Percentiles rank a stretch among this genome's conserved stretches.
These are phyloP conservation scores for Stegodyphus dumicola DNA, from an alignment of 1,140 invertebrate genomes.

Conservation along the genomic window DNA sequence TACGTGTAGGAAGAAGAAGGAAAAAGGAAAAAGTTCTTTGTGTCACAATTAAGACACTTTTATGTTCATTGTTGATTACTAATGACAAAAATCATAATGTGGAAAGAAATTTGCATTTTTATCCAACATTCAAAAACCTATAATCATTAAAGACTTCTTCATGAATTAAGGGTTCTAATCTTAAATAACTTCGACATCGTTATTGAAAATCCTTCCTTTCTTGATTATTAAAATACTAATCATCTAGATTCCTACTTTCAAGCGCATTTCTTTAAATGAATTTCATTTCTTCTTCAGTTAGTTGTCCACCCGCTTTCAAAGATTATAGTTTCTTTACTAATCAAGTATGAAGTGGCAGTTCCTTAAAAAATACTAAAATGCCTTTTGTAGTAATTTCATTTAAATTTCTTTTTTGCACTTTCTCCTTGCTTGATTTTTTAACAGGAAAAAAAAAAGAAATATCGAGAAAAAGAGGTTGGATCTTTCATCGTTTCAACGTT, in stretches of 20 bases:
- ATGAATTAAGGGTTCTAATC: conserved; percentile 3
- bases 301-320: conserved; percentile 21
- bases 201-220: conserved; percentile 4
- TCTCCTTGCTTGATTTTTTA: too few relatives aligned
- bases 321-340: not conserved
- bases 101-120: not conserved
- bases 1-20: too few relatives aligned
- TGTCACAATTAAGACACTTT: too few relatives aligned
- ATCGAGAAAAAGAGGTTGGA: too few relatives aligned
- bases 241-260: conserved; percentile 27
- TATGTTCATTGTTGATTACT: too few relatives aligned
- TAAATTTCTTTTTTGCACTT: too few relatives aligned
- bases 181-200: conserved; percentile 3
- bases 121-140: not conserved
- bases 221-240: conserved; percentile 35
- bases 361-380: too few relatives aligned
- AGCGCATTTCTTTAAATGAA: conserved; percentile 2
- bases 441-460: too few relatives aligned
- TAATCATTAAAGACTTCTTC: conserved; percentile 11
- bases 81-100: not conserved
- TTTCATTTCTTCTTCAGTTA: conserved; percentile 47
- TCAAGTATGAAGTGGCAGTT: too few relatives aligned
- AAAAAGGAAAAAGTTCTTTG: too few relatives aligned
- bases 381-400: too few relatives aligned
- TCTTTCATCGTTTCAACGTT: conserved; percentile 15